Evolutionary conservation across 2,797 vertebrate genomes (phyloP), one percentile per base, ranked within the genome.

Genomic region (Enteromius viviparus): DNA sequence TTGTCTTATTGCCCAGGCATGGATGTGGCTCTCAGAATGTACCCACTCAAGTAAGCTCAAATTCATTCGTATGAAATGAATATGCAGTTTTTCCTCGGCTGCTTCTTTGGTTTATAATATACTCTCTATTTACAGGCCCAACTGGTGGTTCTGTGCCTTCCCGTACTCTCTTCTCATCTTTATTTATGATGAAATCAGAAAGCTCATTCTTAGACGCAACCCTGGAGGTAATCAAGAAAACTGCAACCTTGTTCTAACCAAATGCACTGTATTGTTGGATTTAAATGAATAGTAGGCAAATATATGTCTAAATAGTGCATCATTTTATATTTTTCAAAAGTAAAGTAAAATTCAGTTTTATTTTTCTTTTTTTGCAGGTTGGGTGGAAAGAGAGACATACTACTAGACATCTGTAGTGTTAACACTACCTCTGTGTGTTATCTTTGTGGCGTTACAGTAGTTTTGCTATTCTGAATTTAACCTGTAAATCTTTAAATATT

Each of bases 111-210:
- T 74, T 81, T 23, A 80, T 49, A 1, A n/a, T 62, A 29, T 78
- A 17, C 19, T 0, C 7, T 80, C 62, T 70, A 70, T 71, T 29
- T 75, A 21, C 49, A 97, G 96, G 85, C 95, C 94, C 0, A 95
- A 91, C 4, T 97, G 96, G 96, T 97, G 96, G 96, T 96, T 97
- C 92, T 97, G 96, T 78, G 95, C 96, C 89, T 95, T 96, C 90
- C 96, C 96, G 0, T 97, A 96, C 83, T 96, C 96, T 26, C 95
- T 97, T 7, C 92, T 97, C 83, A 97, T 97, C 90, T 97, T 97
- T 3, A 88, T 97, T 84, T 97, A 97, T 34, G 96, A 97, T 76
- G 96, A 97, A 94, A 89, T 96, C 89, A 91, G 96, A 80, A 97
- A 96, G 81, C 91, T 97, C 76, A 94, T 97, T 60, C 92, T 97